These are phyloP conservation scores for Scaptomyza hsui DNA, from an alignment of 1,140 invertebrate genomes.

Conservation along the genomic window DNA sequence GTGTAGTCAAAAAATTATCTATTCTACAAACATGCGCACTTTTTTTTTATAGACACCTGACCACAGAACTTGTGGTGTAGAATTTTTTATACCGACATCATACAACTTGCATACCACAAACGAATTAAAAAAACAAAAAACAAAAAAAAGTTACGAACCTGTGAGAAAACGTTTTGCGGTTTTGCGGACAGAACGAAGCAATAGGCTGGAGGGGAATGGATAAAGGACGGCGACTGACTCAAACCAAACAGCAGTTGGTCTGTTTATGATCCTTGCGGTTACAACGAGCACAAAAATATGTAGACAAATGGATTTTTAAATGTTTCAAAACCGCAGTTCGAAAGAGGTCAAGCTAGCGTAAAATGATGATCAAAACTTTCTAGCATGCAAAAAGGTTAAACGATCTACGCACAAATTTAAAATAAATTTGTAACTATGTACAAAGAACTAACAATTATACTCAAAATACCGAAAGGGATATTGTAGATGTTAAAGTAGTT, in stretches of 20 bases:
- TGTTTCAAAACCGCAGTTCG: conserved; percentile 50
- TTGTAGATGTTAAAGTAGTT: too few species aligned
- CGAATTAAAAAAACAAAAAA: not conserved
- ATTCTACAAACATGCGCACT: too few species aligned
- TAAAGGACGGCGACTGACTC: not conserved
- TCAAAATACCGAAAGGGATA: too few species aligned
- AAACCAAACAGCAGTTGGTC: conserved; percentile 51
- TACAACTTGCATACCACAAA: not conserved
- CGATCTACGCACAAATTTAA: not conserved
- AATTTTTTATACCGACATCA: not conserved
- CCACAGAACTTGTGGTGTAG: not conserved
- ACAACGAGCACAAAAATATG: not conserved
- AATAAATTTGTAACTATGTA: too few species aligned
- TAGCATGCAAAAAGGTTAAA: conserved; percentile 48
- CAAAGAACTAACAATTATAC: too few species aligned
- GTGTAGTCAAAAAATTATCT: too few species aligned
- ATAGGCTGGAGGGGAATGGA: conserved; percentile 21
- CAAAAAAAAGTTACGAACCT: conserved; percentile 10
- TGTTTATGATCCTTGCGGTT: conserved; percentile 49
- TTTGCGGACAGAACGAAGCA: conserved; percentile 14
- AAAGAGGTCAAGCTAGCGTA: conserved; percentile 36
- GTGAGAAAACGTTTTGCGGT: conserved; percentile 58
- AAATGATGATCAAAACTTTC: conserved; percentile 53
- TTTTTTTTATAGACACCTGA: too few species aligned
- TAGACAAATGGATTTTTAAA: conserved; percentile 75